Evolutionary conservation across 2,888 invertebrate species (phyloP).

Genomic region (Cerastis leucographa): DNA sequence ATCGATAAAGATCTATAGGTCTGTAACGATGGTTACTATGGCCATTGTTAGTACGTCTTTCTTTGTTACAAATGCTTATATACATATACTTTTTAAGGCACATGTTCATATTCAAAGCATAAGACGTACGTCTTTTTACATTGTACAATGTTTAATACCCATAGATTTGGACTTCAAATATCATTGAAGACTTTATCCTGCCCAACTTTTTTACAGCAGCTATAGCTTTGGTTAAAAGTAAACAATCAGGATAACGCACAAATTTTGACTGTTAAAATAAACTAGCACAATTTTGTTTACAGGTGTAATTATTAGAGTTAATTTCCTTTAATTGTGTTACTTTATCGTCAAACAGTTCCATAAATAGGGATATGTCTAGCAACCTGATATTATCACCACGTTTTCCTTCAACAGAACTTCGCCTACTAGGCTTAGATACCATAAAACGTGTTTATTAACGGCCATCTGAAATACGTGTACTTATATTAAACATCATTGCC

Average conservation of each 20-base stretch:
- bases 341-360: conserved; percentile 48
- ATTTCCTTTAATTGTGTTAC: conserved; percentile 38
- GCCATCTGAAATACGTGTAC: conserved; percentile 48
- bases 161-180: conserved; percentile 8
- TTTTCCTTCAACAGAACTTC: conserved; percentile 56
- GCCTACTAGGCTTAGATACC: conserved; percentile 41
- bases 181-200: conserved; percentile 1
- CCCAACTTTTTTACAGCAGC: neutral
- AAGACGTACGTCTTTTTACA: conserved; percentile 5
- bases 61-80: conserved; percentile 34
- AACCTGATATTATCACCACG: conserved; percentile 52
- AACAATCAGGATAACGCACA: neutral
- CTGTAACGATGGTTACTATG: conserved; percentile 53
- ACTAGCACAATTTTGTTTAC: conserved; percentile 6
- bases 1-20: conserved; percentile 68
- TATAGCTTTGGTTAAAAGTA: neutral
- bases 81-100: conserved; percentile 8
- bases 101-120: conserved; percentile 16
- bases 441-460: conserved; percentile 45
- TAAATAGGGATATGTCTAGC: conserved; percentile 52
- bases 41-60: conserved; percentile 49
- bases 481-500: conserved; percentile 49
- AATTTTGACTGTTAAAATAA: conserved; percentile 16
- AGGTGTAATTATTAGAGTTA: conserved; percentile 34
- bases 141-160: neutral